Evolutionary conservation across 2,113 vertebrate genomes (phyloP).

Genomic region (Cryptotis parvus): DNA sequence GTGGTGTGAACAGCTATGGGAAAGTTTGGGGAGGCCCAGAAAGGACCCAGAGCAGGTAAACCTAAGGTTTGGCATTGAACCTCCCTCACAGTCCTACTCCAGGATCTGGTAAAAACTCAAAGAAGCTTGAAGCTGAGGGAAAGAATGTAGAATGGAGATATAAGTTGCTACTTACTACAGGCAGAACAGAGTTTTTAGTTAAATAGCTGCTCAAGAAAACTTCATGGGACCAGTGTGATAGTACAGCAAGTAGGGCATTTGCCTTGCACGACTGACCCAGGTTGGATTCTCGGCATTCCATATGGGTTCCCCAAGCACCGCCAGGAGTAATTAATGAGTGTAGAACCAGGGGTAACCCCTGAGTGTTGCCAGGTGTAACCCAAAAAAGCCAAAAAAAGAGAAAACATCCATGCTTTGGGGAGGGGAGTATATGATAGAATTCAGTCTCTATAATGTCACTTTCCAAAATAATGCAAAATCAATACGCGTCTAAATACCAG

Average conservation of each 20-base stretch:
- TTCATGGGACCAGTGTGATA: no score
- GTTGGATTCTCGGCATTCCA: no score
- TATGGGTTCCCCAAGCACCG: no score
- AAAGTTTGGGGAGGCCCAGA: neutral
- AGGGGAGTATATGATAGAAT: slow-evolving; percentile 10
- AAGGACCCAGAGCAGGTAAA: neutral
- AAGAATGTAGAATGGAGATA: neutral
- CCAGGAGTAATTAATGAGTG: no score
- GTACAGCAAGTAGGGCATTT: no score
- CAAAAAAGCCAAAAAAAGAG: no score
- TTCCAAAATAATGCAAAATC: neutral
- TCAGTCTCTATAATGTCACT: slow-evolving; percentile 1
- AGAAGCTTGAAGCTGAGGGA: neutral
- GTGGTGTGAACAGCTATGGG: neutral
- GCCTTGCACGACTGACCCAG: no score
- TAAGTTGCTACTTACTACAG: neutral
- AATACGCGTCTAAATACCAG: neutral
- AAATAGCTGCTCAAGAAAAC: neutral
- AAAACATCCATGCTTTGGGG: no score
- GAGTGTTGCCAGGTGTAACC: no score
- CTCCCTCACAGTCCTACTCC: neutral
- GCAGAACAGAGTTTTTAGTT: neutral
- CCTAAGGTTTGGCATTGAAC: neutral
- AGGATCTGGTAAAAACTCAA: neutral
- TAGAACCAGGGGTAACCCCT: no score